These are phyloP conservation scores for Oryzias celebensis DNA, from an alignment of 2,113 vertebrate genomes.

Conservation along the genomic window DNA sequence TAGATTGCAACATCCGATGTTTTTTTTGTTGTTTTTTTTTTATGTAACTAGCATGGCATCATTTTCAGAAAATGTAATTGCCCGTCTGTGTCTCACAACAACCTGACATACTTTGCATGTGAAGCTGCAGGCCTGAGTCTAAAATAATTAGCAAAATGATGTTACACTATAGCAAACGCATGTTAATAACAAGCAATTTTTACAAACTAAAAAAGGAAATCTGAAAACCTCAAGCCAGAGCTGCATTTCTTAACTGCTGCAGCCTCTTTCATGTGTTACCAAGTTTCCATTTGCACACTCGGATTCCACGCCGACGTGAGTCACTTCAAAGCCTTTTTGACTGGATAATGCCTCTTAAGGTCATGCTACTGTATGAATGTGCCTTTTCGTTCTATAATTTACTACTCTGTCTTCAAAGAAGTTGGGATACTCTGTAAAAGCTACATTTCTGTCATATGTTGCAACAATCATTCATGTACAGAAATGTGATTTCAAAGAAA, in stretches of 20 bases:
- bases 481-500: no score
- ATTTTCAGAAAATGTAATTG: no score
- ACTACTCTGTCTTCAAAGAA: conserved; percentile 6
- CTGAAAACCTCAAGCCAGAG: not conserved
- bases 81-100: no score
- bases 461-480: no score
- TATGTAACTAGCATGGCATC: no score
- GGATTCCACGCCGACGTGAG: conserved; percentile 11
- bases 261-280: not conserved
- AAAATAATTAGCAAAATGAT: conserved; percentile 11
- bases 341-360: conserved; percentile 50
- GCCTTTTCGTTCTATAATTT: conserved; percentile 55
- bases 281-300: conserved; percentile 44
- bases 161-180: not conserved
- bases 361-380: conserved; percentile 52
- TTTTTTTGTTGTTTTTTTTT: no score
- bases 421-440: not conserved
- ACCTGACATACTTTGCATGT: not conserved
- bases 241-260: conserved; percentile 6
- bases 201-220: conserved; percentile 6
- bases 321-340: conserved; percentile 22
- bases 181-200: conserved; percentile 5
- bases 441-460: not conserved
- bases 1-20: conserved; percentile 42
- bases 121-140: not conserved